A percentile compares a stretch with the other conserved stretches of the same genome.
These are phyloP conservation scores for Brachyptera risi DNA, from an alignment of 2,888 invertebrate genomes.

Conservation along the genomic window DNA sequence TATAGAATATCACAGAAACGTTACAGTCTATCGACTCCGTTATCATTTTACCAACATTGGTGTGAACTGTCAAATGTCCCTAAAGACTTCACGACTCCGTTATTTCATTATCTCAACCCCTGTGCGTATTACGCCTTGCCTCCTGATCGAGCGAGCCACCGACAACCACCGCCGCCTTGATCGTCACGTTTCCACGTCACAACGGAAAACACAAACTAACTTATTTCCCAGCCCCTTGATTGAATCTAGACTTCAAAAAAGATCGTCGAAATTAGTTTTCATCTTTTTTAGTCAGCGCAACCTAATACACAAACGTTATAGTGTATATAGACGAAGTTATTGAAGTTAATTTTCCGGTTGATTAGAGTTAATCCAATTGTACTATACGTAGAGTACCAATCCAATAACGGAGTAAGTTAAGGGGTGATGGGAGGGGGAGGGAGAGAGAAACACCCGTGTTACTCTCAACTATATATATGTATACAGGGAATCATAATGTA, in stretches of 20 bases:
- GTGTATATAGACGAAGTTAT: slow-evolving; percentile 28
- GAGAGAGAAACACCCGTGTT: too few species aligned
- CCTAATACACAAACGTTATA: background rate
- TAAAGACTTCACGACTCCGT: background rate
- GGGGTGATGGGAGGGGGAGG: background rate
- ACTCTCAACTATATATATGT: too few species aligned
- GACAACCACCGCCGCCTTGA: too few species aligned
- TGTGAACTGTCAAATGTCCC: too few species aligned
- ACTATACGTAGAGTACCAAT: background rate
- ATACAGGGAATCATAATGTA: too few species aligned
- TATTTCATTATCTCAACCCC: background rate
- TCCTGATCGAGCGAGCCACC: too few species aligned
- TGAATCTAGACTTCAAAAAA: background rate
- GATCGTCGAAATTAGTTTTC: slow-evolving; percentile 9
- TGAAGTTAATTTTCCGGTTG: slow-evolving; percentile 36
- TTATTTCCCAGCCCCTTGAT: background rate
- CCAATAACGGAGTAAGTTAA: background rate
- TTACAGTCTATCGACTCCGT: too few species aligned
- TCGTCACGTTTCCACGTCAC: background rate
- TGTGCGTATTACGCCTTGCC: background rate
- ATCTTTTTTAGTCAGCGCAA: background rate
- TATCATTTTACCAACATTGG: too few species aligned
- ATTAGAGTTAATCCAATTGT: slow-evolving; percentile 36
- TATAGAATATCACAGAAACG: too few species aligned
- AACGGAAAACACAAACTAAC: background rate